Evolutionary conservation across 2,888 invertebrate genomes (phyloP).

Genomic region (Geotrupes spiniger): DNA sequence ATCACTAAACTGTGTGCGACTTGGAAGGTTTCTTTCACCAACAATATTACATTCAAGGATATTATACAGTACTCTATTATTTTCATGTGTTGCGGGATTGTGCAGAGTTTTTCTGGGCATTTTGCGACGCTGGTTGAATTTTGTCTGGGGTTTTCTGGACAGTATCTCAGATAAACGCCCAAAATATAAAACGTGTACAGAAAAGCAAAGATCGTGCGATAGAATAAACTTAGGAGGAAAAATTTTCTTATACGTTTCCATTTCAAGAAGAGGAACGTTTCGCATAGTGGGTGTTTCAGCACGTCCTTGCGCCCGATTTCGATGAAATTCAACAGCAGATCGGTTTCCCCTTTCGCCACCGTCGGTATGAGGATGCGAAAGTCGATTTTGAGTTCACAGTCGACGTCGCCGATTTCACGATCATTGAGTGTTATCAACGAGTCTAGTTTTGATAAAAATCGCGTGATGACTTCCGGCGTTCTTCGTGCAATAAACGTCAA

Average conservation of each 20-base stretch:
- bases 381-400: constrained; percentile 75
- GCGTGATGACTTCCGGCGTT: constrained; percentile 77
- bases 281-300: constrained; percentile 79
- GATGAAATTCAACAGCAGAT: constrained; percentile 67
- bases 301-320: constrained; percentile 78
- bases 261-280: constrained; percentile 79
- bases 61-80: constrained; percentile 60
- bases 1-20: constrained; percentile 67
- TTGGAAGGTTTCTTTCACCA: constrained; percentile 76
- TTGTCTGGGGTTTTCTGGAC: constrained; percentile 58
- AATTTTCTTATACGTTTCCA: constrained; percentile 81
- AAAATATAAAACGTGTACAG: constrained; percentile 72
- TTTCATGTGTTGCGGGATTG: constrained; percentile 33
- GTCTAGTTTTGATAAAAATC: constrained; percentile 64
- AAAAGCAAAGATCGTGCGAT: constrained; percentile 72
- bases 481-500: constrained; percentile 77
- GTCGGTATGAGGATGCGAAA: constrained; percentile 62
- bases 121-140: constrained; percentile 15
- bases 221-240: constrained; percentile 74
- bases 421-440: constrained; percentile 75
- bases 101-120: constrained; percentile 31
- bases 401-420: constrained; percentile 81
- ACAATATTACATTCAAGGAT: constrained; percentile 61
- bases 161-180: constrained; percentile 58
- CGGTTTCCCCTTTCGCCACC: constrained; percentile 65